Evolutionary conservation across 2,888 invertebrate genomes (phyloP).

Genomic region (Cerceris ruficornis): DNA sequence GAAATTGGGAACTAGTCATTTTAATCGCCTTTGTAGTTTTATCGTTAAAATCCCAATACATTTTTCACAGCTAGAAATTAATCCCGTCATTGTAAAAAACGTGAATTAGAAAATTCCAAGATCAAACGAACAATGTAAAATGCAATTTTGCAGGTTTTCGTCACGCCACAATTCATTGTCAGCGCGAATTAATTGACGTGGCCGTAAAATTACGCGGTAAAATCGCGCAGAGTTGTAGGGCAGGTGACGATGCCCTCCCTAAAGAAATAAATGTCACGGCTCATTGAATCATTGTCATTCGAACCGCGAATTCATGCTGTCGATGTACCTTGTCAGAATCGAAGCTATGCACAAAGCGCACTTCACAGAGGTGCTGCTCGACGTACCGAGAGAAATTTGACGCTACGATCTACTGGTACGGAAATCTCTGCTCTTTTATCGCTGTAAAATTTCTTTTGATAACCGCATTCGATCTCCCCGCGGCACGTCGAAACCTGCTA

Average conservation of each 20-base stretch:
- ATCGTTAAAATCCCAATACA: too few relatives aligned
- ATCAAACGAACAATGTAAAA: too few relatives aligned
- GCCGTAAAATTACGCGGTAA: too few relatives aligned
- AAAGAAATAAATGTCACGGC: conserved; percentile 34
- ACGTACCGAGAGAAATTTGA: conserved; percentile 59
- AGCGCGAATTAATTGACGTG: too few relatives aligned
- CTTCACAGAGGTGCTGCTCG: conserved; percentile 33
- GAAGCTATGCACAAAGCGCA: conserved; percentile 47
- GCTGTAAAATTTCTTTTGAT: conserved; percentile 30
- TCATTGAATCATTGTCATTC: conserved; percentile 57
- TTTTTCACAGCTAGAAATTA: too few relatives aligned
- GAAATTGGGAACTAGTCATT: too few relatives aligned
- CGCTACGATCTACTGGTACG: conserved; percentile 37
- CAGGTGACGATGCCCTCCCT: not conserved
- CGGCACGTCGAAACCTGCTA: conserved; percentile 12
- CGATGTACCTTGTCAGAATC: conserved; percentile 25
- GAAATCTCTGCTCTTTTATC: conserved; percentile 48
- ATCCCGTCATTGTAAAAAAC: too few relatives aligned
- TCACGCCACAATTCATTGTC: too few relatives aligned
- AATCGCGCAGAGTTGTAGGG: not conserved
- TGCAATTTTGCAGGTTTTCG: too few relatives aligned
- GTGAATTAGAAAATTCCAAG: too few relatives aligned
- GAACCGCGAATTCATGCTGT: conserved; percentile 46
- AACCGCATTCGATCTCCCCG: not conserved
- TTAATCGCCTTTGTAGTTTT: too few relatives aligned